Base-by-base conservation (phyloP, 2,797 vertebrate genomes). In the Craterocephalus amniculus region DNA sequence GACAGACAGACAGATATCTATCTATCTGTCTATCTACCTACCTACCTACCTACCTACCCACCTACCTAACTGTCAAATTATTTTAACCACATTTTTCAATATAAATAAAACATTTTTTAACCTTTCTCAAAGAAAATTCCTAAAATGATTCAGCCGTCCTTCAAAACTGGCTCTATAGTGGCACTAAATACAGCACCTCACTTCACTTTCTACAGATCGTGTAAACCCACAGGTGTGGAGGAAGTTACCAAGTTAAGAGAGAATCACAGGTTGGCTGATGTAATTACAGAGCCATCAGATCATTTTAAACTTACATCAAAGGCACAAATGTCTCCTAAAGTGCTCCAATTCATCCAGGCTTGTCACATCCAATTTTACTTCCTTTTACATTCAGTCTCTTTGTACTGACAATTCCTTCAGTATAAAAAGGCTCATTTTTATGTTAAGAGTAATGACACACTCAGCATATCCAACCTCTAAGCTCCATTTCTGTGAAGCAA, bases 261-360 rank as follows among this genome's bases (percentile, higher is more conserved):
- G 43, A 62, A 71, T 67, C 74, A 78, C 67, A 63, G 59, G 67
- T 67, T 26, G 63, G 69, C 73, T 72, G 75, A 74, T 13, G n/a
- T 70, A 67, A 63, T 43, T 67, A 64, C 64, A 8, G 76, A 69
- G 76, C 52, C 62, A 65, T 76, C 74, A 74, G 61, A 75, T 82
- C 57, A 74, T 67, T 63, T 49, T 70, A 66, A 70, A 72, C 69
- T 58, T 65, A n/a, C 29, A 26, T 43, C 78, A 57, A 43, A 71
- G 34, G 61, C 51, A 54, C 66, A 55, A 79, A 76, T 24, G 56
- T 63, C 73, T 79, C 66, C 77, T 31, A 31, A 31, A 82, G 83
- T 83, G 82, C 35, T 81, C 77, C 73, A 72, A 55, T 85, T 82
- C 74, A 76, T 82, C 78, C 78, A 72, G 58, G 18, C 52, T 52